A percentile compares a stretch with the other conserved stretches of the same genome.
These are phyloP conservation scores for Fopius arisanus DNA, from an alignment of 1,140 invertebrate species.

Conservation along the genomic window DNA sequence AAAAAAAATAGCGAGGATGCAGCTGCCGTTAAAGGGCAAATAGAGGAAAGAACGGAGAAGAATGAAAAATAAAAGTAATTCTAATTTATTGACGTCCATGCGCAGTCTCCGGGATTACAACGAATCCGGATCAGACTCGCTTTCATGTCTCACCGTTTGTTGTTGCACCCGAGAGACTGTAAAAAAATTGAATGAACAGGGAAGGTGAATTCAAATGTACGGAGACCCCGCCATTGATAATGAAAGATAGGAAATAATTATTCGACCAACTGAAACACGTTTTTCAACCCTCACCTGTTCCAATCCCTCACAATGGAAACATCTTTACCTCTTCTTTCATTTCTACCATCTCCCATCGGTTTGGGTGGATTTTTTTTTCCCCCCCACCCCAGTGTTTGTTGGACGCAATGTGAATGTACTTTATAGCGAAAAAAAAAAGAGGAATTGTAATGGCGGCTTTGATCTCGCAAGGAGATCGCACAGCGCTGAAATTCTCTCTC, in stretches of 20 bases:
- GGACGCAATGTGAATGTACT: conserved; percentile 26
- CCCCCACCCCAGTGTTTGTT: background rate
- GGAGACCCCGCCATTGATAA: background rate
- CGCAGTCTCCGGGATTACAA: conserved; percentile 17
- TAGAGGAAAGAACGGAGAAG: conserved; percentile 8
- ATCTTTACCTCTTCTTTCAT: conserved; percentile 10
- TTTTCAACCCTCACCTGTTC: conserved; percentile 11
- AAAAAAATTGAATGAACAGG: conserved; percentile 2
- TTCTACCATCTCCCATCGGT: background rate
- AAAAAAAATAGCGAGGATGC: background rate
- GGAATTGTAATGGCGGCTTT: conserved; percentile 39
- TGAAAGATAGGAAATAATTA: conserved; percentile 32
- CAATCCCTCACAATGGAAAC: conserved; percentile 8
- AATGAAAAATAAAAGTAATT: conserved; percentile 23
- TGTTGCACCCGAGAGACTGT: background rate
- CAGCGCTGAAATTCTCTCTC: conserved; percentile 24
- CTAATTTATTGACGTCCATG: conserved; percentile 29
- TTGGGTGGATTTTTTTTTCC: background rate
- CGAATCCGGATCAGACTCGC: conserved; percentile 25
- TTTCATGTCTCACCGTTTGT: conserved; percentile 18
- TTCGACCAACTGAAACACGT: conserved; percentile 14
- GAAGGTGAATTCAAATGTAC: conserved; percentile 14
- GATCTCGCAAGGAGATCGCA: conserved; percentile 55
- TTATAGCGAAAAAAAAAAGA: conserved; percentile 38
- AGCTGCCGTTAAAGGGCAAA: conserved; percentile 23